Base-by-base conservation (phyloP, 30 jellyfish, hydroid and myxozoan species). In the Rhopilema esculentum region DNA sequence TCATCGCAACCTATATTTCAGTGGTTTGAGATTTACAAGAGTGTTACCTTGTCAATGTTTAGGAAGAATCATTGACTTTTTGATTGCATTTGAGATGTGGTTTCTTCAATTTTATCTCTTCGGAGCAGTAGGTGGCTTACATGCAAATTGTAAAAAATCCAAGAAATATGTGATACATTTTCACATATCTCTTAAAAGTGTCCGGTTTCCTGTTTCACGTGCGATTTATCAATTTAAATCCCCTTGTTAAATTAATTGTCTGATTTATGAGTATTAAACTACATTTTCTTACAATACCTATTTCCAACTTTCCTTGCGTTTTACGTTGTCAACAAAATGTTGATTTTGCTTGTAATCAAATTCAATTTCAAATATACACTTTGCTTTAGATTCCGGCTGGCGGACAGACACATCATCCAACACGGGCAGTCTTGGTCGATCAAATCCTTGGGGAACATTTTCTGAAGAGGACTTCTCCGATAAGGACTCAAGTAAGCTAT, bases 391-490 rank as follows among this genome's bases (percentile, higher is more conserved):
- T 84, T 84, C 86, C 20, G 87, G 81, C 19, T 84, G 86, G 92
- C 77, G 66, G 32, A 72, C 87, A 6, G 87, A 72, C 53, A 72
- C 92, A 0, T 71, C 92, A 18, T 84, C 87, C 4, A 71, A 26
- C 49, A 71, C 92, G 26, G 92, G 81, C 8, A 72, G 92, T 48
- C 61, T 84, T 4, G 87, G 86, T 0, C 72, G 81, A 33, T 84
- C 92, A 31, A 84, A 65, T 61, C 92, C 92, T 17, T 84, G 92
- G 92, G 92, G 92, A 24, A 84, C 92, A 33, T 84, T 84, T 64
- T 84, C 92, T 1, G 92, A 84, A 27, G 87, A 65, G 71, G 92
- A 84, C 21, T 84, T 86, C 52, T 40, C 87, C 15, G 92, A 72
- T 52, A 75, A 75, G 76, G 92, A 84, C 32, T 28, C 86, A 15